Conservation (phyloP, 2,113 vertebrate genomes). For the Gavia stellata region DNA sequence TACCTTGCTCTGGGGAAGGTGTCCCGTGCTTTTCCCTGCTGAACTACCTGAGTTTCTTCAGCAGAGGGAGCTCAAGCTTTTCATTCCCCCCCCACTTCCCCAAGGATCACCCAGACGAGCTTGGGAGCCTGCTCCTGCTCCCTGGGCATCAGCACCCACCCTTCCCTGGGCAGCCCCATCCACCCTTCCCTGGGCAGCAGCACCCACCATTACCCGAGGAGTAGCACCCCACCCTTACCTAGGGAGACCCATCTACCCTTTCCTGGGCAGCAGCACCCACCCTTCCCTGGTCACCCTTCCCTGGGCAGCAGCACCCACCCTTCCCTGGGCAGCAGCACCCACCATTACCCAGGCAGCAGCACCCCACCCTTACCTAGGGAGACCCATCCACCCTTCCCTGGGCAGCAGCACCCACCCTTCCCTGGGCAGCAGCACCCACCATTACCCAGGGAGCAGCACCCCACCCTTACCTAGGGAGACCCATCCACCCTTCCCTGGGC, state of each 20-base stretch:
- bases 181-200: neutral
- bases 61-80: slow-evolving; percentile 5
- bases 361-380: neutral
- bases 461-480: neutral
- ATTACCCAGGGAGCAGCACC: too few relatives aligned
- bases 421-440: neutral
- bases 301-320: too few relatives aligned
- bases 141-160: too few relatives aligned
- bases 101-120: rapidly evolving
- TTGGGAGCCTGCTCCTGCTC: neutral
- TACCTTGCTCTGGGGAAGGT: neutral
- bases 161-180: neutral
- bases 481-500: neutral
- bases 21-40: too few relatives aligned
- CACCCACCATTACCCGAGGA: neutral
- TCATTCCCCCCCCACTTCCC: rapidly evolving
- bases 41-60: neutral
- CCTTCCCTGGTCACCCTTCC: too few relatives aligned
- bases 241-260: neutral
- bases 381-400: neutral
- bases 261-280: neutral
- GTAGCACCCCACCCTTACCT: neutral
- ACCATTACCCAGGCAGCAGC: too few relatives aligned
- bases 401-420: too few relatives aligned
- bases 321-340: neutral